Percentiles rank a stretch among this genome's conserved stretches.
These are phyloP conservation scores for Symphodus melops DNA, from an alignment of 2,113 vertebrate genomes.

Conservation along the genomic window DNA sequence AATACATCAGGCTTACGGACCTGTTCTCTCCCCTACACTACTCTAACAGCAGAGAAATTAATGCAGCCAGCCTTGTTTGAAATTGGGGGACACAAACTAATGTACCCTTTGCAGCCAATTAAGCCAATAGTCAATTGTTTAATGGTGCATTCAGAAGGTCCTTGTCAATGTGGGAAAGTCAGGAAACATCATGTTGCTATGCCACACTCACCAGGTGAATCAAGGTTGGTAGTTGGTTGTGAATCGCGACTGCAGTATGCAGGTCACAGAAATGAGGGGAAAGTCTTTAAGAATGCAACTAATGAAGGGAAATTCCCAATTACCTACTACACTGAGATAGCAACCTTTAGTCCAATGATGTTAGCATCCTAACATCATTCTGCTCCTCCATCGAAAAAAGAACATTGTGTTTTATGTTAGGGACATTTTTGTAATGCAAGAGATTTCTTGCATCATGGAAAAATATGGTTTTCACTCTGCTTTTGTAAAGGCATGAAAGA, in stretches of 20 bases:
- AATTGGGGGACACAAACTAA: constrained; percentile 9
- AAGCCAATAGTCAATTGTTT: constrained; percentile 28
- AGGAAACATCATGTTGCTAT: background rate
- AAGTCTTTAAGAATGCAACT: background rate
- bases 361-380: background rate
- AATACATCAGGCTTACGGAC: constrained; percentile 28
- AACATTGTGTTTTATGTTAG: background rate
- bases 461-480: background rate
- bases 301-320: background rate
- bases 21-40: background rate
- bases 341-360: background rate
- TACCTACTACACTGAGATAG: background rate
- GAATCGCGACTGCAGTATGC: background rate
- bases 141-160: constrained; percentile 48
- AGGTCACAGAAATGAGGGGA: background rate
- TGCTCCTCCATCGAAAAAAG: background rate
- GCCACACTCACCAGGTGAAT: constrained; percentile 14
- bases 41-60: background rate
- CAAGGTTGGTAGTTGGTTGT: background rate
- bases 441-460: background rate
- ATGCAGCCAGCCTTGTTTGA: background rate
- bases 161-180: constrained; percentile 31
- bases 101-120: constrained; percentile 29
- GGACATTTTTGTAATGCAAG: background rate
- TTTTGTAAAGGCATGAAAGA: background rate